phyloP scores from a whole-genome alignment of 1,140 invertebrate genomes.

The Drosophila teissieri region DNA sequence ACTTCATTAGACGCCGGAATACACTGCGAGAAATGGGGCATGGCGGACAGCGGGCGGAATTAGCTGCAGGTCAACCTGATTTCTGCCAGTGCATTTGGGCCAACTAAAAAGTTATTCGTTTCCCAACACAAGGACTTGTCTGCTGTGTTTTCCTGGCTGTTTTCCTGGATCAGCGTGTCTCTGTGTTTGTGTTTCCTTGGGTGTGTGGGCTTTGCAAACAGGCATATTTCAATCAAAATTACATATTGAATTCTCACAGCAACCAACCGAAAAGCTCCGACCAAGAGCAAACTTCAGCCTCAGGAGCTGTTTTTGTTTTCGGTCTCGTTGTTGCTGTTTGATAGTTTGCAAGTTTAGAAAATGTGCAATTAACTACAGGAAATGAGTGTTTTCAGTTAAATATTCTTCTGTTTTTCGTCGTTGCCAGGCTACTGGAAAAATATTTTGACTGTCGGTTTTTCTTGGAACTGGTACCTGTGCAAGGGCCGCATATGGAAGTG shows the following conservation, averaged over 20 bases:
- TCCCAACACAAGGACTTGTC: slow-evolving; percentile 46
- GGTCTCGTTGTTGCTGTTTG: slow-evolving; percentile 47
- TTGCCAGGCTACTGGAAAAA: slow-evolving; percentile 3
- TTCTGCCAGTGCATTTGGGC: slow-evolving; percentile 31
- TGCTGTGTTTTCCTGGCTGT: slow-evolving; percentile 3
- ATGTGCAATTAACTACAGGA: slow-evolving; percentile 81
- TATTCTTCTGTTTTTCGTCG: slow-evolving; percentile 31
- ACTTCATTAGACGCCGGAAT: slow-evolving; percentile 65
- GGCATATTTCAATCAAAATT: slow-evolving; percentile 82
- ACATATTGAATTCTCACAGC: slow-evolving; percentile 66
- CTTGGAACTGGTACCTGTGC: background rate
- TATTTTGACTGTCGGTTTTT: background rate
- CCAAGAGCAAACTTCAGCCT: slow-evolving; percentile 42
- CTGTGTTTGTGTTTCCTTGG: slow-evolving; percentile 32
- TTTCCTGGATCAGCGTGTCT: slow-evolving; percentile 26
- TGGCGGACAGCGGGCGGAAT: background rate
- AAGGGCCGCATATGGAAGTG: slow-evolving; percentile 1
- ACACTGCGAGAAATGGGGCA: slow-evolving; percentile 36
- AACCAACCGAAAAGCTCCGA: slow-evolving; percentile 47
- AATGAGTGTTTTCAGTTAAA: slow-evolving; percentile 68
- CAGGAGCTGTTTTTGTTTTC: slow-evolving; percentile 40
- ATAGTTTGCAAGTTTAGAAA: slow-evolving; percentile 64
- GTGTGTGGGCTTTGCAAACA: slow-evolving; percentile 60
- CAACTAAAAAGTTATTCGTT: slow-evolving; percentile 69
- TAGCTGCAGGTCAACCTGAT: background rate